Conservation (phyloP, 2,113 vertebrate species). For the Sclerurus mexicanus region DNA sequence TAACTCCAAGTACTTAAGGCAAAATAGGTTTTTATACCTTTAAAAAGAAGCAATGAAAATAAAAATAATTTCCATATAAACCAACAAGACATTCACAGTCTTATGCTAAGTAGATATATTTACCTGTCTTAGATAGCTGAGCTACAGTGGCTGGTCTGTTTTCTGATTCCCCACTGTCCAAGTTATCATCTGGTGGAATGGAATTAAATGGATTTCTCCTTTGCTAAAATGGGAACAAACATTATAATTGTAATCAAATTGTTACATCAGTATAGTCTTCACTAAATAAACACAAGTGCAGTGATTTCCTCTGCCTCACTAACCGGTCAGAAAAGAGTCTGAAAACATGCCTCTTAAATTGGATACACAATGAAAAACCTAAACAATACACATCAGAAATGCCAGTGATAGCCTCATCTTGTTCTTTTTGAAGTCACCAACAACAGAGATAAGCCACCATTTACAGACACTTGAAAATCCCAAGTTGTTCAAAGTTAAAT, state of each 20-base stretch:
- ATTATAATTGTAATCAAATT: background rate
- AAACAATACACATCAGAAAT: background rate
- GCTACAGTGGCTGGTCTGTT: slow-evolving; percentile 32
- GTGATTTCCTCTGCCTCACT: background rate
- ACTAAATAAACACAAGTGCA: background rate
- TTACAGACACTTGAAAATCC: background rate
- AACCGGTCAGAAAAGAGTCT: background rate
- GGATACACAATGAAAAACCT: background rate
- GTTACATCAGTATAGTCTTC: background rate
- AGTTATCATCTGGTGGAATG: slow-evolving; percentile 51
- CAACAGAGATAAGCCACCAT: background rate
- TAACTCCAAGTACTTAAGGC: background rate
- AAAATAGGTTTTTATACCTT: background rate
- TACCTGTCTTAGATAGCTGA: slow-evolving; percentile 74
- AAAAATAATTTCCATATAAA: background rate
- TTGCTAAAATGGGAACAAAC: slow-evolving; percentile 67
- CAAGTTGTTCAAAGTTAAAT: background rate
- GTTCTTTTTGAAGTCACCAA: background rate
- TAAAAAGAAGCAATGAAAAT: background rate
- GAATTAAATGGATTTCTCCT: slow-evolving; percentile 89
- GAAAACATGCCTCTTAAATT: background rate
- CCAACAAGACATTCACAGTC: background rate
- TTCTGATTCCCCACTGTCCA: slow-evolving; percentile 8
- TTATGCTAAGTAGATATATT: slow-evolving; percentile 4
- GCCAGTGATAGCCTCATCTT: background rate